Evolutionary conservation across 1,140 invertebrate genomes (phyloP).

Genomic region (Formica exsecta): DNA sequence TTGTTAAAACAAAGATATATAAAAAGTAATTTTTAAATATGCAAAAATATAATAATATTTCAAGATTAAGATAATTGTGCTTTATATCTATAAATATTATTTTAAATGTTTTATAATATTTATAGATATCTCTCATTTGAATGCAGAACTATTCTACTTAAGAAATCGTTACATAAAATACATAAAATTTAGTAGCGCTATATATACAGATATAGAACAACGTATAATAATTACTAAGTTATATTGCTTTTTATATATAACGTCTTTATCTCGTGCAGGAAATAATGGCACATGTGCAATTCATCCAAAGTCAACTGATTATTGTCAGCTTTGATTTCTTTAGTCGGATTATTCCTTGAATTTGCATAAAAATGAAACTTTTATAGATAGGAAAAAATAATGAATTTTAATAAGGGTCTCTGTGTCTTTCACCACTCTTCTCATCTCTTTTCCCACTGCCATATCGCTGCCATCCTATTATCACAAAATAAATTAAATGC

Average conservation of each 20-base stretch:
- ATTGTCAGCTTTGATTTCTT: conserved; percentile 62
- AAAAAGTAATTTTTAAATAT: background rate
- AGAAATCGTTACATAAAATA: background rate
- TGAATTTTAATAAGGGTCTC: conserved; percentile 85
- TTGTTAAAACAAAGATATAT: background rate
- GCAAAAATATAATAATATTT: background rate
- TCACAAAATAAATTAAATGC: conserved; percentile 75
- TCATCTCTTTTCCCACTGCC: conserved; percentile 51
- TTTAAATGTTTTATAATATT: background rate
- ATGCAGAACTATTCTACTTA: background rate
- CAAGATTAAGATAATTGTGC: background rate
- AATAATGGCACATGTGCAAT: conserved; percentile 60
- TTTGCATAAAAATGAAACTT: conserved; percentile 86
- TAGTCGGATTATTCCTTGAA: conserved; percentile 79
- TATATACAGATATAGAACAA: background rate
- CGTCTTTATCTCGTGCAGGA: conserved; percentile 6
- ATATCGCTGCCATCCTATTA: conserved; percentile 71
- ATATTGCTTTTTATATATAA: conserved; percentile 17
- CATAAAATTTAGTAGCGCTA: background rate
- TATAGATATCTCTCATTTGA: background rate
- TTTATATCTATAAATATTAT: background rate
- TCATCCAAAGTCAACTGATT: conserved; percentile 62
- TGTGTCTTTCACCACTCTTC: conserved; percentile 60
- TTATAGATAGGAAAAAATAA: conserved; percentile 85
- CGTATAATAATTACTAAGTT: conserved; percentile 12